Evolutionary conservation across 2,888 invertebrate genomes (phyloP), one percentile per base, ranked within the genome.

Genomic region (Athalia rosae): DNA sequence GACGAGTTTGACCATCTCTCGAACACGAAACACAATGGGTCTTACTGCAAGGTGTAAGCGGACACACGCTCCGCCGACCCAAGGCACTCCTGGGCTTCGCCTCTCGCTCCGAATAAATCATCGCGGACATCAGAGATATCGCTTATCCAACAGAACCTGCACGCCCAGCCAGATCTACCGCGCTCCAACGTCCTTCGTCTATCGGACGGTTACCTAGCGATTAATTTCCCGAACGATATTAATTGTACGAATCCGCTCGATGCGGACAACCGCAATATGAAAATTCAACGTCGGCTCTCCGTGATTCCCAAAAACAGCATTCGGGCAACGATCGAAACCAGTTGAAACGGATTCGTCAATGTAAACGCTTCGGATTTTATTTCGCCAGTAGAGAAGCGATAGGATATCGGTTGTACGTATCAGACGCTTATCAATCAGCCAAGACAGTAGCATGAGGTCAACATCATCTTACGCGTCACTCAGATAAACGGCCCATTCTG

Each of bases 101-200:
- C 58, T 58, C 71, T 43, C 58, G 28, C 84, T 85, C 85, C 87
- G 86, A 88, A 89, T 89, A 89, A 89, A 89, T 89, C 89, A 89
- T 89, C 88, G 85, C 85, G 80, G 83, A 86, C 86, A 86, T 87
- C 86, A 83, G 84, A 89, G 89, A 89, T 89, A 89, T 89, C 89
- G 87, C 88, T 89, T 87, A 87, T 86, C 84, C 85, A 86, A 87
- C 87, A 86, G 87, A 87, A 28, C 28, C 28, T 28, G 28, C 28
- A 28, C 28, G 28, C 28, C 28, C 84, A 86, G 84, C 80, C 79
- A 80, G n/a, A 13, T 41, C 13, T 45, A 43, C 13, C 8, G 9
- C 15, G 13, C 41, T 41, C 11, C 56, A 45, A 58, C 71, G 50
- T n/a, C 41, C 43, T 71, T 71, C 5, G 58, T 15, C 71, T 50